Evolutionary conservation across 2,888 invertebrate genomes (phyloP).

Genomic region (Marronus borbonicus): DNA sequence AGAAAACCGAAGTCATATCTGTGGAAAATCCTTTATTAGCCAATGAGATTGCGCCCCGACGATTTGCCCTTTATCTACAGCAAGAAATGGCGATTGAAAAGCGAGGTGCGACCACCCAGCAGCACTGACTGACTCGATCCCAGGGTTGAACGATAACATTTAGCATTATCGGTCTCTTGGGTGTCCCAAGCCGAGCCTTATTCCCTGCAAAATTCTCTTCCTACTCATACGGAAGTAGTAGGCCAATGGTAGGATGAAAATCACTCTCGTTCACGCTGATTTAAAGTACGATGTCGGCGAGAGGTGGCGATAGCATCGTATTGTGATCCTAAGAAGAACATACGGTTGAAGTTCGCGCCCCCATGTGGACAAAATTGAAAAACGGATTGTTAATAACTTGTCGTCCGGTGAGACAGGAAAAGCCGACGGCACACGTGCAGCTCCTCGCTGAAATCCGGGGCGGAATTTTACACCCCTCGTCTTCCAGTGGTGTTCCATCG

Average conservation of each 20-base stretch:
- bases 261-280: slow-evolving; percentile 1
- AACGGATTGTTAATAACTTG: slow-evolving; percentile 41
- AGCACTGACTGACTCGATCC: slow-evolving; percentile 11
- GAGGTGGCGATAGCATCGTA: slow-evolving; percentile 23
- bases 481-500: not conserved
- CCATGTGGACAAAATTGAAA: slow-evolving; percentile 29
- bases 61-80: slow-evolving; percentile 36
- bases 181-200: slow-evolving; percentile 18
- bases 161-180: slow-evolving; percentile 40
- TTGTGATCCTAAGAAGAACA: slow-evolving; percentile 18
- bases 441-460: not conserved
- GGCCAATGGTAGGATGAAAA: not conserved
- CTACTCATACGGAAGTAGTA: not conserved
- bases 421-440: not conserved
- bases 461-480: not conserved
- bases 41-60: slow-evolving; percentile 30
- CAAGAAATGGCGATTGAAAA: slow-evolving; percentile 32
- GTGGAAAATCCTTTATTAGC: slow-evolving; percentile 36
- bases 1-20: slow-evolving; percentile 40
- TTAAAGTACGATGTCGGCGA: slow-evolving; percentile 3
- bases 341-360: slow-evolving; percentile 12
- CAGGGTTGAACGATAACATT: slow-evolving; percentile 41
- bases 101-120: not conserved
- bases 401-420: slow-evolving; percentile 5
- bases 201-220: slow-evolving; percentile 31